These are phyloP conservation scores for Magallana angulata DNA, from an alignment of 1,140 invertebrate genomes.

Conservation along the genomic window DNA sequence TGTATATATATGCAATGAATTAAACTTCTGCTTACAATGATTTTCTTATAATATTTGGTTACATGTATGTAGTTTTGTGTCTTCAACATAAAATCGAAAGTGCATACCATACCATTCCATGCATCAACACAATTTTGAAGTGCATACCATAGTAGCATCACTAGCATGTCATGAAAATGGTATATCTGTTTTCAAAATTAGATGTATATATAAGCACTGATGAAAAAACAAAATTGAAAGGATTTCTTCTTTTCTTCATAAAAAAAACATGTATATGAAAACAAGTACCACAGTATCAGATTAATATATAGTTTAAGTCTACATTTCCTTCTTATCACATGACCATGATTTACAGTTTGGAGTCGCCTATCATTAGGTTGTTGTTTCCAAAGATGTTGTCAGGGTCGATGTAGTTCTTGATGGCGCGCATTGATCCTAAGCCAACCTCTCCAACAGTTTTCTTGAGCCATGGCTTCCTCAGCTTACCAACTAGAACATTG, in stretches of 20 bases:
- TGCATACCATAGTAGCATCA: too few relatives aligned
- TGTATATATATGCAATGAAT: not conserved
- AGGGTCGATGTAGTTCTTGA: conserved; percentile 94
- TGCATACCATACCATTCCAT: too few relatives aligned
- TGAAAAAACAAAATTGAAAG: not conserved
- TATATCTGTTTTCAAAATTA: too few relatives aligned
- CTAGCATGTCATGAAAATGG: too few relatives aligned
- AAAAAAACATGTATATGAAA: not conserved
- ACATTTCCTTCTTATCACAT: too few relatives aligned
- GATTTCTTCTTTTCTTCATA: not conserved
- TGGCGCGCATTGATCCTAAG: conserved; percentile 86
- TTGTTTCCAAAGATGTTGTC: conserved; percentile 94
- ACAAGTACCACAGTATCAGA: too few relatives aligned
- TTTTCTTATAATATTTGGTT: not conserved
- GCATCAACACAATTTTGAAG: too few relatives aligned
- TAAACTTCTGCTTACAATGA: not conserved
- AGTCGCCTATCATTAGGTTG: conserved; percentile 84
- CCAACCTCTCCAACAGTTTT: conserved; percentile 90
- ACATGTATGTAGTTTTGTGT: not conserved
- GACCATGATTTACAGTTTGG: conserved; percentile 42
- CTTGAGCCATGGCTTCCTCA: conserved; percentile 89
- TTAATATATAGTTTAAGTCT: too few relatives aligned
- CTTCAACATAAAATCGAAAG: too few relatives aligned
- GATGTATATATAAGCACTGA: too few relatives aligned
- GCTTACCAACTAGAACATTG: conserved; percentile 88